Conservation (phyloP, 2,113 vertebrate genomes). For the Lophius piscatorius region DNA sequence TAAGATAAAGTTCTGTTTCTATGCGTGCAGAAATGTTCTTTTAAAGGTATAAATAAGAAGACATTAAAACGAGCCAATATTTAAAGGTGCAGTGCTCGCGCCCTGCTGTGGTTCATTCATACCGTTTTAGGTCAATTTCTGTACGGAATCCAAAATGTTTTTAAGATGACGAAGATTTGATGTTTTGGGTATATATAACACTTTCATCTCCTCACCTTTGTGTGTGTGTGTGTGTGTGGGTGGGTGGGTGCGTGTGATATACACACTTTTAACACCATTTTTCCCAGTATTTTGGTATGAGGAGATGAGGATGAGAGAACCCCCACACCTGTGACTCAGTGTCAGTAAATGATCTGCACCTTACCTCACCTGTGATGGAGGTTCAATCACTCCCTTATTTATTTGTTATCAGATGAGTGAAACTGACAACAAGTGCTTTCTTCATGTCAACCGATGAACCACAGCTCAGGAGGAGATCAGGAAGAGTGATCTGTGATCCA, state of each 20-base stretch:
- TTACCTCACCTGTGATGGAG: constrained; percentile 10
- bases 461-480: constrained; percentile 25
- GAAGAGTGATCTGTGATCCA: constrained; percentile 3
- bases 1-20: no score
- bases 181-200: not conserved
- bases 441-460: constrained; percentile 20
- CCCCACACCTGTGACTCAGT: constrained; percentile 34
- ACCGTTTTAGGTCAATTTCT: no score
- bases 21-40: no score
- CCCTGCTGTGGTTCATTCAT: no score
- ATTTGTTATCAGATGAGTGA: constrained; percentile 52
- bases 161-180: no score
- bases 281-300: constrained; percentile 33
- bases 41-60: no score
- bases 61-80: no score
- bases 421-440: constrained; percentile 25
- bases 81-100: no score
- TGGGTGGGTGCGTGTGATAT: not conserved
- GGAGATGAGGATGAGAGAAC: constrained; percentile 46
- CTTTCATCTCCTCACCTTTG: not conserved
- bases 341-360: constrained; percentile 6
- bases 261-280: no score
- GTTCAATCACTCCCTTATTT: constrained; percentile 25
- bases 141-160: no score
- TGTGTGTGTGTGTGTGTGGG: constrained; percentile 1